Base-by-base conservation (phyloP, 2,113 vertebrate species). In the Psophia crepitans region DNA sequence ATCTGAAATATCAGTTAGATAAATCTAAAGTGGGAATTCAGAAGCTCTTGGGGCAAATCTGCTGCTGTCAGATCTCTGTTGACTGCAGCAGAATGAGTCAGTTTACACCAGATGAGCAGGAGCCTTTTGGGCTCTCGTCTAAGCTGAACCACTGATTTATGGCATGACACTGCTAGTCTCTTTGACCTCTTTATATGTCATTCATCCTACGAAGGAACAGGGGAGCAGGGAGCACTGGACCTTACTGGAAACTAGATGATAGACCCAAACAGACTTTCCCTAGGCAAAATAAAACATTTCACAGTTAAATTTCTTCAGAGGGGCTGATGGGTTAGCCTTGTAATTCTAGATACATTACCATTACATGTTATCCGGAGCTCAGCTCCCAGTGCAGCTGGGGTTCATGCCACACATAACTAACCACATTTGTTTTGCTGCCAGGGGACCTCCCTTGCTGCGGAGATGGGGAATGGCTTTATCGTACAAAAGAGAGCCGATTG, bases 351-450 rank as follows among this genome's bases (percentile, higher is more conserved):
- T 94, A 84, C 76, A 37, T 93, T 96, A 61, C 81, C 93, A 80
- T 79, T 79, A 69, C 81, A 57, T 27, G 80, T 84, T 95, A 91
- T 49, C 77, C 11, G 0, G 84, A 94, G 77, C 89, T 82, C 70
- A 92, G 94, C 75, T 97, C 96, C 95, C 95, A 92, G 0, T 27
- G 89, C 96, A 96, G 84, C 96, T 89, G 87, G 91, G 94, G 94
- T 96, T 96, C 95, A 95, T 89, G 95, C 94, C 91, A 95, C 94
- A 92, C 74, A 87, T 96, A 97, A 97, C 97, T 93, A 96, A 96
- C 84, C 94, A 91, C 89, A 94, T 97, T 93, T 97, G 93, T 96
- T 97, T 93, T 93, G 80, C 92, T 97, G 89, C 86, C 95, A 97
- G 84, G 95, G 86, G 96, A 97, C 80, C 68, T 92, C 88, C 77